phyloP scores from a whole-genome alignment of 2,888 invertebrate species.

The Eulithis testata region DNA sequence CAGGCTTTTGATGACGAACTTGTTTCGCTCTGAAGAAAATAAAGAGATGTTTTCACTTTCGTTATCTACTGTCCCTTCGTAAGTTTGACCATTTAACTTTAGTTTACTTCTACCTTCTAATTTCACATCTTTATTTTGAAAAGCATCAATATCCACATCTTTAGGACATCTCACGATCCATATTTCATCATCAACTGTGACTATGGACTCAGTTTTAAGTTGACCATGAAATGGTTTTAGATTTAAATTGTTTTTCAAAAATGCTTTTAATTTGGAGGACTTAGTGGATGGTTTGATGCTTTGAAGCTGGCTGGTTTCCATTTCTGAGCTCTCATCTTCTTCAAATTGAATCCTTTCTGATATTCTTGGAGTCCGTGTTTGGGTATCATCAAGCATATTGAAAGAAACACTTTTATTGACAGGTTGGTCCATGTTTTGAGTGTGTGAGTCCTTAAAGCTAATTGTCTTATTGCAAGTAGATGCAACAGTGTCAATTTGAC shows the following conservation, averaged over 20 bases:
- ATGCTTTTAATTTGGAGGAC: conserved; percentile 51
- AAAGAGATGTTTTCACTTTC: conserved; percentile 46
- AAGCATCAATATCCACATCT: conserved; percentile 54
- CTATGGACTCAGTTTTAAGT: conserved; percentile 33
- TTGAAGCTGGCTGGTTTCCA: conserved; percentile 22
- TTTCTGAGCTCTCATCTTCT: conserved; percentile 52
- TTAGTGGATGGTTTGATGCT: conserved; percentile 25
- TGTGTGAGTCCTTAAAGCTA: background rate
- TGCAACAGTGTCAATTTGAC: background rate
- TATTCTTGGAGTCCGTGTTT: conserved; percentile 43
- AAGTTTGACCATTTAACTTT: conserved; percentile 64
- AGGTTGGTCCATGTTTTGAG: background rate
- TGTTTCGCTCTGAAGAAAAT: conserved; percentile 45
- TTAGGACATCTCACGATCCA: conserved; percentile 67
- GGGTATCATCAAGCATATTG: background rate
- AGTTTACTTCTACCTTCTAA: conserved; percentile 63
- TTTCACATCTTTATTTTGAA: conserved; percentile 51
- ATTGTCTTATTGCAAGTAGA: background rate
- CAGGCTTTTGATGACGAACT: conserved; percentile 52
- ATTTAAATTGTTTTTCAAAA: conserved; percentile 50
- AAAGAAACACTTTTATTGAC: conserved; percentile 11
- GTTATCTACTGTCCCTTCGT: conserved; percentile 55
- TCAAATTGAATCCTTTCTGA: conserved; percentile 67
- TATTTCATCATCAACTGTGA: conserved; percentile 64
- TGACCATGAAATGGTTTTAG: conserved; percentile 46